Base-by-base conservation (phyloP, 2,113 vertebrate species). In the Oreamnos americanus region DNA sequence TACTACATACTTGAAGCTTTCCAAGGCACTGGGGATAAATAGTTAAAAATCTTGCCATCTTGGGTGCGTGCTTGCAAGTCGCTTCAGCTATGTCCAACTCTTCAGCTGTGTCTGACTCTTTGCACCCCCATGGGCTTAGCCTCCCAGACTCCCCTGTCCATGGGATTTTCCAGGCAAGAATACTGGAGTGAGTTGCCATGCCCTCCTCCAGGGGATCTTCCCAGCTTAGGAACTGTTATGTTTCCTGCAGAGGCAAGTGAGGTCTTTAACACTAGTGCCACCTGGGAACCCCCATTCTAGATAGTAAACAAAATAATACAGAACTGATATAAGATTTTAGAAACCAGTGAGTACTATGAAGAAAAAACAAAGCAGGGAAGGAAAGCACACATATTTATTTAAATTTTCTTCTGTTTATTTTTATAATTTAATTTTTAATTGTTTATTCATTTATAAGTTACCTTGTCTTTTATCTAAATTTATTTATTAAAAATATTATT, bases 11-110 rank as follows among this genome's bases (percentile, higher is more conserved):
- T 60, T 45, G 45, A 92, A n/a, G 33, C 6, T 43, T 39, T 74
- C 67, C 11, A 55, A 91, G 87, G 30, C 36, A n/a, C 7, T 74
- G 39, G 55, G 30, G 12, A 43, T 62, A 25, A 79, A 62, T 7
- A 33, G 23, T 71, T 81, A 58, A 95, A 94, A 90, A 45, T 55
- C 10, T 11, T 96, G 26, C 19, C 28, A 25, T 90, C 17, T 1
- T 7, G 17, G 15, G 23, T 43, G 6, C 23, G 0, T 76, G 71
- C 71, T 76, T 43, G 71, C 0, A 7, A 43, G 39, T 43, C 0
- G 0, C 71, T 13, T 76, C 71, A 43, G 39, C 23, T 39, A 1
- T 74, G 21, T 74, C 67, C 67, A 12, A 0, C 67, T 74, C 21
- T 76, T 76, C 36, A 14, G 1, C 43, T 14, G 39, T 43, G 3